Conservation (phyloP, 64 coral and sea anemone species). For the Astreopora myriophthalma region DNA sequence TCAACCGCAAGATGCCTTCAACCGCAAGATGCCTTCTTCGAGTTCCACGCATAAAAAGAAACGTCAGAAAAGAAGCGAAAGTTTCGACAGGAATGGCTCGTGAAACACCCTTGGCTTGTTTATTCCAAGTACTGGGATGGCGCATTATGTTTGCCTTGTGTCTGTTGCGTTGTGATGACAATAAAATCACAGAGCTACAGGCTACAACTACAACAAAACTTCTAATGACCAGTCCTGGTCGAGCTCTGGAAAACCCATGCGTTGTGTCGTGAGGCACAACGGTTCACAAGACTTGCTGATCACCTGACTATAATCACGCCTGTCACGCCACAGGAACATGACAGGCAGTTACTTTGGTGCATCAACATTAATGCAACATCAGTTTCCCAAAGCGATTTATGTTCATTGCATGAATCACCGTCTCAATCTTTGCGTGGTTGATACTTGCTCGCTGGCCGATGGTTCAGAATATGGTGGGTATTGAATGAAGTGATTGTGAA, state of each 20-base stretch:
- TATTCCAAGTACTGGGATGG: slow-evolving; percentile 53
- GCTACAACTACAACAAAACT: too few relatives aligned
- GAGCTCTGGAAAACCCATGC: too few relatives aligned
- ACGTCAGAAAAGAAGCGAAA: slow-evolving; percentile 14
- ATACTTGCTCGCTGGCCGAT: slow-evolving; percentile 29
- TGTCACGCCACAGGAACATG: too few relatives aligned
- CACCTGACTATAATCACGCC: too few relatives aligned
- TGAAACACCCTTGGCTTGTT: slow-evolving; percentile 22
- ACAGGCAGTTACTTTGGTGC: slow-evolving; percentile 40
- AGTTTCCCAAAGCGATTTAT: slow-evolving; percentile 55
- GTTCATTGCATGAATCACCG: slow-evolving; percentile 51
- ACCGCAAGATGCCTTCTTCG: neutral
- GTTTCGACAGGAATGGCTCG: slow-evolving; percentile 31
- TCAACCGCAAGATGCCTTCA: too few relatives aligned
- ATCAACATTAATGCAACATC: slow-evolving; percentile 2
- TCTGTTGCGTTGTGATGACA: too few relatives aligned
- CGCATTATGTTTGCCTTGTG: slow-evolving; percentile 34
- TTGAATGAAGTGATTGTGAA: too few relatives aligned
- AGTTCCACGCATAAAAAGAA: slow-evolving; percentile 17
- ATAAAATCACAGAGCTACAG: too few relatives aligned
- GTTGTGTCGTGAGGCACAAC: too few relatives aligned
- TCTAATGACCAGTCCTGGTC: too few relatives aligned
- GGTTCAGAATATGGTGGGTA: slow-evolving; percentile 56
- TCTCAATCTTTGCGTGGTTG: slow-evolving; percentile 54
- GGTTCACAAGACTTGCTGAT: too few relatives aligned